Evolutionary conservation across 2,888 invertebrate genomes (phyloP), one percentile per base, ranked within the genome.

Genomic region (Tinea pellionella): DNA sequence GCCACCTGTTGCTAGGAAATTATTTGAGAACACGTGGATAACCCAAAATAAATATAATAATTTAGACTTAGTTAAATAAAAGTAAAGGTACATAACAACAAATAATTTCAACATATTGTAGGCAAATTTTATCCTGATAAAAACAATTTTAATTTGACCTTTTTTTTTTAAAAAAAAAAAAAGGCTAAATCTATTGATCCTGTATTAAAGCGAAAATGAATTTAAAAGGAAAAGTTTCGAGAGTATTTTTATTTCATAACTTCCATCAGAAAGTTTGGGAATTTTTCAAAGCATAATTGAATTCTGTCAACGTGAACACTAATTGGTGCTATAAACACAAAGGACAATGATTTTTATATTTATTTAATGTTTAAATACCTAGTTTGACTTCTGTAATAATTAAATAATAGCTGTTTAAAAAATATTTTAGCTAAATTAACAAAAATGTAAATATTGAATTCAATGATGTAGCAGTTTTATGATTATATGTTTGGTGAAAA

Each of bases 401-500:
- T 3, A 24, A 24, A 24, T 24, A 24, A 24, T 24, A 24, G 24
- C n/a, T n/a, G n/a, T n/a, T n/a, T n/a, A n/a, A n/a, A n/a, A n/a
- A n/a, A n/a, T n/a, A n/a, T n/a, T n/a, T n/a, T n/a, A n/a, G n/a
- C n/a, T n/a, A 24, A 24, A 9, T 16, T 1, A 47, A 47, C 6
- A 2, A 2, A 47, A 16, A 47, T 47, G 47, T 47, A 47, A 47
- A 47, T 47, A 47, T 15, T 47, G 16, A 47, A 53, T 24, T 24
- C 53, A 53, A 19, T 53, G 24, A 53, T 24, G 12, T 24, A 24
- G 53, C 53, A 53, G 53, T 24, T 37, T 37, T 53, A 53, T 4
- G 53, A 53, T 24, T 53, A 24, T 24, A 24, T 9, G 19, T n/a
- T 71, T 71, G 65, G 67, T 78, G 77, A 80, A 78, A 78, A 78